A percentile compares a stretch with the other conserved stretches of the same genome.
These are phyloP conservation scores for Heterocephalus glaber DNA, from an alignment of 2,113 vertebrate species.

Conservation along the genomic window DNA sequence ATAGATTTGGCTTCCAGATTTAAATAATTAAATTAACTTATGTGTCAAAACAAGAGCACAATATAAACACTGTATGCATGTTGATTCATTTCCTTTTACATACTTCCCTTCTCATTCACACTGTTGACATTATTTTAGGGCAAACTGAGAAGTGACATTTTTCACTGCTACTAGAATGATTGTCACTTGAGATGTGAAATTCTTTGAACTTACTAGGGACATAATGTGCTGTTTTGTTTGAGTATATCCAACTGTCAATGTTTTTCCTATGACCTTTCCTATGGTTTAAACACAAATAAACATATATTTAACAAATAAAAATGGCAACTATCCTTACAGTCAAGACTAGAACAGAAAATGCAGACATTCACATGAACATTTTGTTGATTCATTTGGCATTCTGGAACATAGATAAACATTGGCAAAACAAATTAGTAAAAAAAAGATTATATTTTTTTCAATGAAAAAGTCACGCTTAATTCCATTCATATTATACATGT, in stretches of 20 bases:
- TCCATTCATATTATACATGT: not conserved
- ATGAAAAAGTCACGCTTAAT: not conserved
- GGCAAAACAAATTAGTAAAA: slow-evolving; percentile 44
- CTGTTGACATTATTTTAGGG: slow-evolving; percentile 64
- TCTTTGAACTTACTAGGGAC: slow-evolving; percentile 57
- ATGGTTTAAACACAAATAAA: slow-evolving; percentile 69
- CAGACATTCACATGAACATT: not conserved
- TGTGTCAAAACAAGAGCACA: not conserved
- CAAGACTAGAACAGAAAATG: slow-evolving; percentile 16
- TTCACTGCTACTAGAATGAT: slow-evolving; percentile 59
- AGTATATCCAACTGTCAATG: slow-evolving; percentile 67
- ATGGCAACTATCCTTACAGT: slow-evolving; percentile 42
- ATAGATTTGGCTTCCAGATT: not conserved
- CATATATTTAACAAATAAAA: slow-evolving; percentile 60
- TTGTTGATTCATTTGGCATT: not conserved
- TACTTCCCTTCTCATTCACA: not conserved
- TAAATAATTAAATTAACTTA: not conserved
- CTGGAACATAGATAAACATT: not conserved
- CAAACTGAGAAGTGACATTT: slow-evolving; percentile 72
- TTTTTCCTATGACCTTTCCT: slow-evolving; percentile 69
- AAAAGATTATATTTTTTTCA: not conserved
- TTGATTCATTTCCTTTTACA: slow-evolving; percentile 2
- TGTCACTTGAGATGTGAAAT: slow-evolving; percentile 62
- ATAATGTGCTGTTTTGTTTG: slow-evolving; percentile 63
- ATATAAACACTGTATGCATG: not conserved